Evolutionary conservation across 2,113 vertebrate species (phyloP).

Genomic region (Cathartes aura): DNA sequence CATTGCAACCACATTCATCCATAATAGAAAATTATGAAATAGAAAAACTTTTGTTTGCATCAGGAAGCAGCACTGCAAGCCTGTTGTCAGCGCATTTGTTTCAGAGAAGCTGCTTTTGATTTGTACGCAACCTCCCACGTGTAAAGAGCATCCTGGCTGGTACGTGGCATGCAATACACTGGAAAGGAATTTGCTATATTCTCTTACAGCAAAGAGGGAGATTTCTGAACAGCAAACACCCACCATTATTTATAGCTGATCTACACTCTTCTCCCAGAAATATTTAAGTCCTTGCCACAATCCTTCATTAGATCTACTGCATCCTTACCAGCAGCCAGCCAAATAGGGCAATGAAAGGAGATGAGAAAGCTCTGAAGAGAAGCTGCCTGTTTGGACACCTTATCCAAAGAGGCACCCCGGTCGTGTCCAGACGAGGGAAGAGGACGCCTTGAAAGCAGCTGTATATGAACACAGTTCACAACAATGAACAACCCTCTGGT

Average conservation of each 20-base stretch:
- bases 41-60: background rate
- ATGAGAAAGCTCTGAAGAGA: background rate
- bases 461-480: background rate
- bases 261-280: background rate
- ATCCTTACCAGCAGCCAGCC: background rate
- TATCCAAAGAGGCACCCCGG: background rate
- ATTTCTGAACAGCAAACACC: background rate
- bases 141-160: no score
- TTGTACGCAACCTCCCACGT: background rate
- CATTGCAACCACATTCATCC: background rate
- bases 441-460: background rate
- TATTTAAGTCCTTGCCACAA: background rate
- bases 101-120: background rate
- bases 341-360: background rate
- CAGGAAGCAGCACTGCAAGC: background rate
- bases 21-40: background rate
- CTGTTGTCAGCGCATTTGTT: background rate
- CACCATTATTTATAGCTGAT: background rate
- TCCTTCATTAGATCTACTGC: background rate
- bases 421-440: background rate
- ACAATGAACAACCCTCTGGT: background rate
- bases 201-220: background rate
- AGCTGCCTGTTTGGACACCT: background rate
- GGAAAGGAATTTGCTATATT: background rate
- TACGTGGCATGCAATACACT: accelerated